Evolutionary conservation across 2,797 vertebrate species (phyloP).

Genomic region (Malurus splendens): DNA sequence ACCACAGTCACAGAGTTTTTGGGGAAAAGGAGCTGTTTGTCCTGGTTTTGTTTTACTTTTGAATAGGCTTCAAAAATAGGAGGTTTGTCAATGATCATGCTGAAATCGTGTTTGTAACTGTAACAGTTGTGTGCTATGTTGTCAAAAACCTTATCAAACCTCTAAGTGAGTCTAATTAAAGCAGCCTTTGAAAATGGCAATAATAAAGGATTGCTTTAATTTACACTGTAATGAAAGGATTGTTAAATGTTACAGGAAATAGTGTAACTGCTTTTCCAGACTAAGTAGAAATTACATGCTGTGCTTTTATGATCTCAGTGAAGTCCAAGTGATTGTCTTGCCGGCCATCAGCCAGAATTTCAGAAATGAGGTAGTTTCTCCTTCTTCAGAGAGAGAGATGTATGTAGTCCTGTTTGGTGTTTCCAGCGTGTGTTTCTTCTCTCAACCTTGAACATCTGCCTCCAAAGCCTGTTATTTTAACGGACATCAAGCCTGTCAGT

Average conservation of each 20-base stretch:
- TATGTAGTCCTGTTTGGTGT: not conserved
- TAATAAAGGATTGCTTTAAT: slow-evolving; percentile 56
- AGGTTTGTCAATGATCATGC: not conserved
- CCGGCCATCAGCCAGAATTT: not conserved
- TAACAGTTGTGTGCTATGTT: not conserved
- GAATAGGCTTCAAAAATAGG: not conserved
- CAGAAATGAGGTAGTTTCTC: not conserved
- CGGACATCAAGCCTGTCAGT: not conserved
- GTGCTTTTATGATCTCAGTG: not conserved
- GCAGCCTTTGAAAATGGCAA: slow-evolving; percentile 36
- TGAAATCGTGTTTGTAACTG: not conserved
- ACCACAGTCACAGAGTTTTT: not conserved
- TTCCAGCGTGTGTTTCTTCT: not conserved
- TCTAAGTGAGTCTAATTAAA: slow-evolving; percentile 23
- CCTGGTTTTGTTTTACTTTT: not conserved
- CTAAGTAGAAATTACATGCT: not conserved
- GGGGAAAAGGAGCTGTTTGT: not conserved
- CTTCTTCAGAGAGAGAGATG: not conserved
- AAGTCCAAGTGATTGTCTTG: not conserved
- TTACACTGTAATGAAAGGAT: slow-evolving; percentile 34
- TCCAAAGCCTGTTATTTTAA: not conserved
- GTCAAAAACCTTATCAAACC: slow-evolving; percentile 35
- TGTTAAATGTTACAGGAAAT: slow-evolving; percentile 31
- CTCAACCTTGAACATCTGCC: not conserved
- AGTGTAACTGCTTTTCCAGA: not conserved